phyloP scores from a whole-genome alignment of 2,888 invertebrate genomes.

The Agrochola lota region DNA sequence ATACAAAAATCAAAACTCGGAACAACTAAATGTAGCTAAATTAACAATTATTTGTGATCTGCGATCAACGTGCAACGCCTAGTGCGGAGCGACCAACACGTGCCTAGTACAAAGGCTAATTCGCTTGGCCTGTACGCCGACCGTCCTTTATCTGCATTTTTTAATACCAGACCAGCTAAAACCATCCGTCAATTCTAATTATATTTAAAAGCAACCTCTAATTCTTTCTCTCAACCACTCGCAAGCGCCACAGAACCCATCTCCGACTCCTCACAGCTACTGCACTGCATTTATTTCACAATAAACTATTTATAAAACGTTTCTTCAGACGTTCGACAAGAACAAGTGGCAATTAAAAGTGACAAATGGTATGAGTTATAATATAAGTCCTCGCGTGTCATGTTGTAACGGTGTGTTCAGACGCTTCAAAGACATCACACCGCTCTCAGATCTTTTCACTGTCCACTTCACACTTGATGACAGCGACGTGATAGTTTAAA shows the following conservation, averaged over 20 bases:
- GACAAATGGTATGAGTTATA: constrained; percentile 88
- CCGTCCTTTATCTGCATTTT: too few relatives aligned
- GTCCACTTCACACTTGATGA: constrained; percentile 72
- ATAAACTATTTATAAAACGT: constrained; percentile 88
- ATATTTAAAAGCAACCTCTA: not conserved
- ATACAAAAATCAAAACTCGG: too few relatives aligned
- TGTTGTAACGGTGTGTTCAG: constrained; percentile 79
- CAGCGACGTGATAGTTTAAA: constrained; percentile 64
- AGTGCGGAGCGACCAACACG: too few relatives aligned
- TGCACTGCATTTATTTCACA: constrained; percentile 76
- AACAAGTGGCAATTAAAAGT: constrained; percentile 90
- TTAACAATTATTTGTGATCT: too few relatives aligned
- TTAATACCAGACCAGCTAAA: too few relatives aligned
- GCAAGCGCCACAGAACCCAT: not conserved
- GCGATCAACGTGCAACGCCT: too few relatives aligned
- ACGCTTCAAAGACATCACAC: constrained; percentile 74
- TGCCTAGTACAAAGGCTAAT: too few relatives aligned
- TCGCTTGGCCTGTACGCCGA: too few relatives aligned
- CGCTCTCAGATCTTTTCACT: constrained; percentile 81
- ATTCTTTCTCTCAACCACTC: not conserved
- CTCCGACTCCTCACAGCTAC: constrained; percentile 10
- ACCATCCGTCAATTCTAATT: too few relatives aligned
- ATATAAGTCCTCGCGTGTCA: constrained; percentile 72
- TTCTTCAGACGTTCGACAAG: constrained; percentile 84
- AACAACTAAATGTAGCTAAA: too few relatives aligned